Evolutionary conservation across 2,113 vertebrate genomes (phyloP).

Genomic region (Pelmatolapia mariae): DNA sequence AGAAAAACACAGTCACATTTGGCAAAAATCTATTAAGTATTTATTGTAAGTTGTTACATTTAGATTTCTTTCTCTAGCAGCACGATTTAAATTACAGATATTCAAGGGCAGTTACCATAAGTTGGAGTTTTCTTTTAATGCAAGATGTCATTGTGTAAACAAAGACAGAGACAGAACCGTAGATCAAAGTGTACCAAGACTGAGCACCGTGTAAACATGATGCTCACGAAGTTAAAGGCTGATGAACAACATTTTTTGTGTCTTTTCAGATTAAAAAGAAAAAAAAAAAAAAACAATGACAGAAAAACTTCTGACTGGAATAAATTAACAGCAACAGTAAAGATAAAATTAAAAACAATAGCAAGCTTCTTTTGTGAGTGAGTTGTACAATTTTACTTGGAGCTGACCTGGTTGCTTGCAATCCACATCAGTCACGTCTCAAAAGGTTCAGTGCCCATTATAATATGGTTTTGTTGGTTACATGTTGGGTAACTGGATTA

Average conservation of each 20-base stretch:
- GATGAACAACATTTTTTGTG: constrained; percentile 21
- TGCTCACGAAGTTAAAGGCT: constrained; percentile 4
- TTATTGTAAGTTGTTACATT: constrained; percentile 75
- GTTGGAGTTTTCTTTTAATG: constrained; percentile 49
- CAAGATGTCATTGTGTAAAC: constrained; percentile 63
- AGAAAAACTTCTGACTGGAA: constrained; percentile 4
- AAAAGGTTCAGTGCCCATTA: constrained; percentile 4
- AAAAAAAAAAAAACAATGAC: neutral
- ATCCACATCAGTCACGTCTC: neutral
- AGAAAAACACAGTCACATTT: constrained; percentile 49
- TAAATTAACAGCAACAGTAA: constrained; percentile 19
- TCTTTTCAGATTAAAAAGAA: constrained; percentile 1
- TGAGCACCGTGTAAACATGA: constrained; percentile 27
- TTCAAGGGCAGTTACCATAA: constrained; percentile 66
- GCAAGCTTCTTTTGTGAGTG: constrained; percentile 8
- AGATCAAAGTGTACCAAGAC: constrained; percentile 48
- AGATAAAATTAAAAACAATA: constrained; percentile 18
- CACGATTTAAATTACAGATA: constrained; percentile 72
- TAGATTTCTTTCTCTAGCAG: constrained; percentile 72
- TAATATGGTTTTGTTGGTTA: neutral
- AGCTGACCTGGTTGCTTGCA: neutral
- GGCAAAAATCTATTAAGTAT: constrained; percentile 70
- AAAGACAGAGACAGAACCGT: constrained; percentile 54
- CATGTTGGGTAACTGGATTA: neutral
- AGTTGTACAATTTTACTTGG: constrained; percentile 24